A percentile compares a stretch with the other conserved stretches of the same genome.
Conservation (phyloP, 2,888 invertebrate genomes). For the Caenorhabditis sp. region DNA sequence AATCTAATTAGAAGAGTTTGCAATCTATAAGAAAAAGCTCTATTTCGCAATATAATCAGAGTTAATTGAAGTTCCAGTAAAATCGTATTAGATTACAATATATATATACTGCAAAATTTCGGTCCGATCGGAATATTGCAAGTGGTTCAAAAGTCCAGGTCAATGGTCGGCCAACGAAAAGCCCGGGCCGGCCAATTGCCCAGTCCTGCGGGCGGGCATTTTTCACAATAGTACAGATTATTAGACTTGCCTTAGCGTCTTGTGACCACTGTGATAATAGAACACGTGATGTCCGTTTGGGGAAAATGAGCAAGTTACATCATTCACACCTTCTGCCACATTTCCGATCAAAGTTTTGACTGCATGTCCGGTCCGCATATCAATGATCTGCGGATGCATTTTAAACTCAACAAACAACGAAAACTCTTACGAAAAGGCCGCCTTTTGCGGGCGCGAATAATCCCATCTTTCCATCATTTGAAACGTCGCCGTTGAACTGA, state of each 20-base stretch:
- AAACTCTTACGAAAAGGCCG: constrained; percentile 89
- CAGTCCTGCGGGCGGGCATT: no score
- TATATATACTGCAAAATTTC: no score
- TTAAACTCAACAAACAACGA: constrained; percentile 80
- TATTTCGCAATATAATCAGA: no score
- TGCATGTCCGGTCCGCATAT: constrained; percentile 90
- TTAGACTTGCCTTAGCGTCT: constrained; percentile 89
- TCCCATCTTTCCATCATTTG: constrained; percentile 86
- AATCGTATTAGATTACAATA: no score
- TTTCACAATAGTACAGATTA: no score
- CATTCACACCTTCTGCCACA: constrained; percentile 95
- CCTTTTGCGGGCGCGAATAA: constrained; percentile 92
- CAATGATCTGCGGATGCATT: constrained; percentile 84
- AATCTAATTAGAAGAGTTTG: no score
- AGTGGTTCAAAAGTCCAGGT: no score
- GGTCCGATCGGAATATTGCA: no score
- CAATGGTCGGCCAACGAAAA: no score
- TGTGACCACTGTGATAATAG: constrained; percentile 95
- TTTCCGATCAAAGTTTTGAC: constrained; percentile 90
- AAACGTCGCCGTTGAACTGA: constrained; percentile 68
- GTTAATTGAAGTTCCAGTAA: no score
- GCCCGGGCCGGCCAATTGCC: no score
- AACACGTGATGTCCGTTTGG: constrained; percentile 94
- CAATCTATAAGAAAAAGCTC: no score
- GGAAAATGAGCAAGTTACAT: constrained; percentile 94